Conservation (phyloP, 2,113 vertebrate genomes). For the Lophius piscatorius region DNA sequence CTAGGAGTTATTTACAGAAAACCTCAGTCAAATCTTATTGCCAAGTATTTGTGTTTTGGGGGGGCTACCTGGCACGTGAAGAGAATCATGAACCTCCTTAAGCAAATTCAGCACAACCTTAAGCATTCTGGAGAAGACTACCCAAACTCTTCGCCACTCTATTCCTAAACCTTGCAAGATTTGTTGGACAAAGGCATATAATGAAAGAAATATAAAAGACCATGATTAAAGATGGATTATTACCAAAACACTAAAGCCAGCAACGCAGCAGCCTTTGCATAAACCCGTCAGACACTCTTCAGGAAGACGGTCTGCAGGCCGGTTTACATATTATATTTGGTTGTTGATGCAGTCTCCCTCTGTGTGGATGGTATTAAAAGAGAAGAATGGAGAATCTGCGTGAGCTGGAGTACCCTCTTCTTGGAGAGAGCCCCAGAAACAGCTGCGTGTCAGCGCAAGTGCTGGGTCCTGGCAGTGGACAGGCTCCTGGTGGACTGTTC, state of each 20-base stretch:
- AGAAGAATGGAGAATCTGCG: slow-evolving; percentile 76
- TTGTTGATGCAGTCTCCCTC: slow-evolving; percentile 56
- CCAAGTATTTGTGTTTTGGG: slow-evolving; percentile 27
- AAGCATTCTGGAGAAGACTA: background rate
- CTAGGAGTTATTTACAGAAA: slow-evolving; percentile 17
- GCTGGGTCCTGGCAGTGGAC: slow-evolving; percentile 29
- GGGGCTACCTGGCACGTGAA: slow-evolving; percentile 41
- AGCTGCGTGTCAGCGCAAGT: slow-evolving; percentile 20
- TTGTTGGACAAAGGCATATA: slow-evolving; percentile 15
- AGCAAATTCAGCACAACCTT: slow-evolving; percentile 6
- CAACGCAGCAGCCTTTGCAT: slow-evolving; percentile 53
- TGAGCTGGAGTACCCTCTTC: slow-evolving; percentile 81
- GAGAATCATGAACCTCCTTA: slow-evolving; percentile 28
- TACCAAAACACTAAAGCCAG: slow-evolving; percentile 43
- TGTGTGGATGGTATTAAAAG: slow-evolving; percentile 24
- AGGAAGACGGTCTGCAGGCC: slow-evolving; percentile 28
- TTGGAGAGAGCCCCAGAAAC: slow-evolving; percentile 67
- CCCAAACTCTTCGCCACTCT: slow-evolving; percentile 17
- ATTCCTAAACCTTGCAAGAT: slow-evolving; percentile 36
- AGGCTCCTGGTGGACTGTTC: slow-evolving; percentile 49
- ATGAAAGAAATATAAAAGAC: slow-evolving; percentile 63
- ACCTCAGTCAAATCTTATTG: slow-evolving; percentile 19
- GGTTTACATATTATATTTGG: slow-evolving; percentile 51
- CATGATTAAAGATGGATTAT: slow-evolving; percentile 73
- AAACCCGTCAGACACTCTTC: slow-evolving; percentile 35